Percentiles rank a stretch among this genome's conserved stretches.
Conservation (phyloP, 2,888 invertebrate genomes). For the Dimorphilus gyrociliatus region DNA sequence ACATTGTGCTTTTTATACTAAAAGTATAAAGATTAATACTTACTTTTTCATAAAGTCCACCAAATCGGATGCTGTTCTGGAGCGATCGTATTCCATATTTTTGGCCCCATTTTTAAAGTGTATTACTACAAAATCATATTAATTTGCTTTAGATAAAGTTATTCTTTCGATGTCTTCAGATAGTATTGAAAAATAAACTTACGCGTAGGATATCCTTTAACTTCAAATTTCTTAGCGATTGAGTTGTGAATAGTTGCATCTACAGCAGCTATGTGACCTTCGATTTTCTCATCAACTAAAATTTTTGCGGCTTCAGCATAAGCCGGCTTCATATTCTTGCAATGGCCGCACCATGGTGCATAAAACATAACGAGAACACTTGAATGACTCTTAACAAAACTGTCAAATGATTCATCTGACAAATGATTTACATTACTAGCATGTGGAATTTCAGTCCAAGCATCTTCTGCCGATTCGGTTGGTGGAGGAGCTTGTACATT, state of each 20-base stretch:
- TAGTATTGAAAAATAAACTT: conserved; percentile 42
- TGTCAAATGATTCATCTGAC: conserved; percentile 44
- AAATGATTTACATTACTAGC: conserved; percentile 54
- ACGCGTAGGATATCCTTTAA: conserved; percentile 52
- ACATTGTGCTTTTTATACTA: too few relatives aligned
- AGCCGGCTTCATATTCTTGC: conserved; percentile 67
- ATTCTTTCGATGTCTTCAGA: conserved; percentile 45
- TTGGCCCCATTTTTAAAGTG: conserved; percentile 49
- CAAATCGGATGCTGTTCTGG: conserved; percentile 55
- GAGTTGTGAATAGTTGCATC: conserved; percentile 50
- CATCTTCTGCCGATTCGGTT: conserved; percentile 30
- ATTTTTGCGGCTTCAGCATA: conserved; percentile 53
- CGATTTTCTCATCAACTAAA: conserved; percentile 41
- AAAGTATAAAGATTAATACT: too few relatives aligned
- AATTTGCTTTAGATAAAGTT: not conserved
- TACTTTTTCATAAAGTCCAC: conserved; percentile 53
- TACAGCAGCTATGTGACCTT: conserved; percentile 46
- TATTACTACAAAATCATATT: not conserved
- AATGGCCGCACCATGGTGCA: conserved; percentile 58
- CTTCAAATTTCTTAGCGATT: conserved; percentile 45
- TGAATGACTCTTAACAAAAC: conserved; percentile 43
- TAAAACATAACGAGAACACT: conserved; percentile 39
- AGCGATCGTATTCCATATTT: conserved; percentile 58
- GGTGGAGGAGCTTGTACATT: conserved; percentile 19
- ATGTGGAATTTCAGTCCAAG: conserved; percentile 40